Base-by-base conservation (phyloP, 2,888 invertebrate genomes). In the Drosophila birchii region DNA sequence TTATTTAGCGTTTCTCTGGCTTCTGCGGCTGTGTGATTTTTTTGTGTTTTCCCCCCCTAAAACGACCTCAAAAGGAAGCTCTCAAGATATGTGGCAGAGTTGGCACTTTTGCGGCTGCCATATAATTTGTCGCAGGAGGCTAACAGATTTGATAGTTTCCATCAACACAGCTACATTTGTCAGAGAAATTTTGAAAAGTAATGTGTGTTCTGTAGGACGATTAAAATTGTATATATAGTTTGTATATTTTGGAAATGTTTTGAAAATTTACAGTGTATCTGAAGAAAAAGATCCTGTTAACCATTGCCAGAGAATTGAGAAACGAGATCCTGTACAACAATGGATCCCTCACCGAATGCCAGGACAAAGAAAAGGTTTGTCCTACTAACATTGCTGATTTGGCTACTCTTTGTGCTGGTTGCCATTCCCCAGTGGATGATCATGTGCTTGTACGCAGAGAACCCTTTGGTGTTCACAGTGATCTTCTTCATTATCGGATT, bases 81-180 rank as follows among this genome's bases (percentile, higher is more conserved):
- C 38, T 49, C 60, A 12, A 39, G 66, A 75, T 64, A 71, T 72
- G 70, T 68, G 60, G 78, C 68, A 66, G 67, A 68, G 74, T 70
- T 62, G 76, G 76, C 78, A 86, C 82, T 86, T 86, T 78, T 88
- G 74, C 54, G 86, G 86, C 74, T 86, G 75, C 81, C 32, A 55
- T 16, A 53, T 43, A 49, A 58, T 38, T 51, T 36, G n/a, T 7
- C 26, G 18, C 34, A 26, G 29, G 32, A 23, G 26, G 56, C 41
- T 43, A 23, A 6, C 41, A 18, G 55, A 34, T 56, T 41, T 32
- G 14, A 41, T 43, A 34, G 60, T 23, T 34, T 7, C 14, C 0
- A 49, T 14, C 14, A 23, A 14, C 23, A 14, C 23, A 23, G 44
- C 44, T 14, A 14, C 44, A 44, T 1, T 16, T 26, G 23, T 16